A percentile compares a stretch with the other conserved stretches of the same genome.
Evolutionary conservation across 2,888 invertebrate genomes (phyloP).

Genomic region (Chloroclystis v-ata): DNA sequence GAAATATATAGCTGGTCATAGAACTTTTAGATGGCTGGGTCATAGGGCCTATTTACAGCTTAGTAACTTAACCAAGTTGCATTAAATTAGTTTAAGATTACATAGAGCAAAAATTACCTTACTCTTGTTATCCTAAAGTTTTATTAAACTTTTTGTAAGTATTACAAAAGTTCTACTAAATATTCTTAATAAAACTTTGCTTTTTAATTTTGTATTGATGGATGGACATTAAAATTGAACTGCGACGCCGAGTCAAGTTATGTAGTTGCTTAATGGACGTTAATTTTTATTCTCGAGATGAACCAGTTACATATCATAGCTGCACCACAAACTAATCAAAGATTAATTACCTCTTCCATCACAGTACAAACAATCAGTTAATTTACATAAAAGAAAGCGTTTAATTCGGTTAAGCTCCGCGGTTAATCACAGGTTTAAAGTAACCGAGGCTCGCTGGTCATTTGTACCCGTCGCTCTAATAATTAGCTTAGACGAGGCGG

Average conservation of each 20-base stretch:
- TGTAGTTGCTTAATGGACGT: too few species aligned
- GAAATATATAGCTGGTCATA: slow-evolving; percentile 33
- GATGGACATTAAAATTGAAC: background rate
- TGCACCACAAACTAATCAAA: slow-evolving; percentile 36
- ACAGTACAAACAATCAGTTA: slow-evolving; percentile 59
- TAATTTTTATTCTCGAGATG: too few species aligned
- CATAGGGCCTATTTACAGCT: background rate
- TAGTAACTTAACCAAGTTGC: background rate
- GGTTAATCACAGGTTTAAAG: slow-evolving; percentile 64
- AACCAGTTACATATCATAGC: slow-evolving; percentile 5
- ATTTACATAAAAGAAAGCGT: slow-evolving; percentile 72
- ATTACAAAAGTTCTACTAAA: too few species aligned
- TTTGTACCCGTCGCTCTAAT: slow-evolving; percentile 67
- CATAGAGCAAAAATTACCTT: too few species aligned
- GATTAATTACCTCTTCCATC: slow-evolving; percentile 48
- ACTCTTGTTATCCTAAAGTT: too few species aligned
- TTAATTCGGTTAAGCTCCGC: slow-evolving; percentile 64
- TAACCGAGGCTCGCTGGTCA: slow-evolving; percentile 59
- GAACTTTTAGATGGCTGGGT: slow-evolving; percentile 5
- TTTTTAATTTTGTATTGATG: too few species aligned
- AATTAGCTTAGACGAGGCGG: slow-evolving; percentile 58
- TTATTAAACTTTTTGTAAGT: too few species aligned
- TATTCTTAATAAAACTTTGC: too few species aligned
- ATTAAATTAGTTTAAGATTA: too few species aligned
- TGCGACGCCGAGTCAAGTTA: too few species aligned